Evolutionary conservation across 2,888 invertebrate genomes (phyloP).

Genomic region (Cyaniris semiargus): DNA sequence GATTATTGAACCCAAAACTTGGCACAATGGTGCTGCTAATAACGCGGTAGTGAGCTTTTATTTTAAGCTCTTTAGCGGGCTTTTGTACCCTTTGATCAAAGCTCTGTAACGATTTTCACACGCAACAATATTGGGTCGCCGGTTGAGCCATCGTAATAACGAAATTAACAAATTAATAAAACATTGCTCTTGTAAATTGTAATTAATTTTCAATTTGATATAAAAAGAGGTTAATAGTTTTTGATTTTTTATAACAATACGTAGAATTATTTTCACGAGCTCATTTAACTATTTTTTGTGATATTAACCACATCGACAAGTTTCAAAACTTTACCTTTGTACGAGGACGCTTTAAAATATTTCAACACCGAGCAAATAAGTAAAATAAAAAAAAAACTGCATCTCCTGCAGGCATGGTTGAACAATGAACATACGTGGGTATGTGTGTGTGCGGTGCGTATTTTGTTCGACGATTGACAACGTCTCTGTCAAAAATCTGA

Average conservation of each 20-base stretch:
- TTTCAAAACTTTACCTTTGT: too few species aligned
- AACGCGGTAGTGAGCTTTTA: constrained; percentile 11
- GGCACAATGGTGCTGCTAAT: constrained; percentile 18
- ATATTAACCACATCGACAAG: too few species aligned
- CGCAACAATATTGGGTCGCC: not conserved
- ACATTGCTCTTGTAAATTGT: not conserved
- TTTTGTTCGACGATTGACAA: too few species aligned
- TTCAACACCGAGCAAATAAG: not conserved
- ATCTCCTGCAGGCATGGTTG: too few species aligned
- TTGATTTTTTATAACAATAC: too few species aligned
- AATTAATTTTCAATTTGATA: not conserved
- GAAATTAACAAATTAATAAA: constrained; percentile 12
- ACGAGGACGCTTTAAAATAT: not conserved
- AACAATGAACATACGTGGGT: too few species aligned
- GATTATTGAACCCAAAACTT: constrained; percentile 28
- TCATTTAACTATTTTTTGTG: too few species aligned
- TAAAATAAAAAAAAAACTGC: too few species aligned
- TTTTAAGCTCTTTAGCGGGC: constrained; percentile 25
- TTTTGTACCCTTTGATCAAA: constrained; percentile 31
- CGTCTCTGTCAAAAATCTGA: too few species aligned
- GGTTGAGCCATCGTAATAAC: not conserved
- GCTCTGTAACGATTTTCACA: constrained; percentile 27
- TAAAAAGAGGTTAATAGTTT: not conserved
- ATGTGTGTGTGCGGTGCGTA: too few species aligned
- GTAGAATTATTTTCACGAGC: too few species aligned